These are phyloP conservation scores for Hystrix brachyura DNA, from an alignment of 2,113 vertebrate species.

Conservation along the genomic window DNA sequence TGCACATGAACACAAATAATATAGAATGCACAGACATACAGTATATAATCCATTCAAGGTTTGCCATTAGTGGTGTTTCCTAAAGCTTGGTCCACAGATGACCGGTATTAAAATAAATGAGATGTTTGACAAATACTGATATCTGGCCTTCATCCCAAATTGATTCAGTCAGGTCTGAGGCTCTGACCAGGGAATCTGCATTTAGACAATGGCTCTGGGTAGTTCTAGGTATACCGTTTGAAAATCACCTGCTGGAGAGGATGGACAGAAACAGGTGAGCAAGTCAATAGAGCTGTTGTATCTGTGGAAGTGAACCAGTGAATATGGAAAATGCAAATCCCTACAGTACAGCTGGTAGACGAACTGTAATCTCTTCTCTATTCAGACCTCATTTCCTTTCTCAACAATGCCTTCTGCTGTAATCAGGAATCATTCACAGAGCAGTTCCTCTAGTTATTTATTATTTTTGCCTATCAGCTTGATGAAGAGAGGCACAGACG, in stretches of 20 bases:
- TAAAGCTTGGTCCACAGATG: not conserved
- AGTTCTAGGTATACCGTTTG: not conserved
- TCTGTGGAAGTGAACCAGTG: conserved; percentile 8
- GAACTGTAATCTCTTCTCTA: not conserved
- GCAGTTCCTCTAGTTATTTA: conserved; percentile 20
- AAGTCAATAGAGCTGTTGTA: not conserved
- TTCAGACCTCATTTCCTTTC: conserved; percentile 62
- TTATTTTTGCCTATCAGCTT: conserved; percentile 48
- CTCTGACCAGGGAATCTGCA: not conserved
- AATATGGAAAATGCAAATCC: not conserved
- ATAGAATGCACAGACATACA: not conserved
- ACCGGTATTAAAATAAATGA: not conserved
- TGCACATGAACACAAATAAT: not conserved
- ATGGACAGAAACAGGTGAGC: not conserved
- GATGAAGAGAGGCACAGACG: not conserved
- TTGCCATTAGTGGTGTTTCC: not conserved
- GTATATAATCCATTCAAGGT: not conserved
- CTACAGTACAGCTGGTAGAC: not conserved
- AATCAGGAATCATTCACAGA: conserved; percentile 69
- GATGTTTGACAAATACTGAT: not conserved
- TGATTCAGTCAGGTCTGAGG: not conserved
- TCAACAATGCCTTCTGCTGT: conserved; percentile 62
- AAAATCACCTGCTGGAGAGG: not conserved
- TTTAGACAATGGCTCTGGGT: not conserved
- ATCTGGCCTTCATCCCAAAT: rapidly evolving